Evolutionary conservation across 2,797 vertebrate genomes (phyloP), one percentile per base, ranked within the genome.

Genomic region (Muscicapa striata): DNA sequence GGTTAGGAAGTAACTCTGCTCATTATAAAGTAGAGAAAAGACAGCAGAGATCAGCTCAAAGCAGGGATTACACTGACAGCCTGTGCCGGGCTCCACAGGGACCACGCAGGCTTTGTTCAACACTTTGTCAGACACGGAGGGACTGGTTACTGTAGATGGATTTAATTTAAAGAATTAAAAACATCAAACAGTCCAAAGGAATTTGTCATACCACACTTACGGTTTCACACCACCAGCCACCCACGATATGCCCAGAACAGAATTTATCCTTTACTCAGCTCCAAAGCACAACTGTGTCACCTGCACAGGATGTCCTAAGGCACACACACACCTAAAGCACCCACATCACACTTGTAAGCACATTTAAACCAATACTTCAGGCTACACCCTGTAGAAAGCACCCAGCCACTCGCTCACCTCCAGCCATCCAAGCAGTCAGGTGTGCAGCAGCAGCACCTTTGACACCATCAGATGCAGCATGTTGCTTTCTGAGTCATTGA

Each of bases 81-180:
- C 83, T 30, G 81, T 13, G 9, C 69, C 6, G 26, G 68, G 93
- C 79, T 85, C 92, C 40, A 13, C 34, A 10, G 81, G 80, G 89
- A 81, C 61, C 2, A 2, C 0, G 22, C 48, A 66, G 90, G 54
- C 90, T 40, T 89, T 72, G 89, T 90, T 96, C 90, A 91, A 36
- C 27, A 45, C 64, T 78, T 85, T 93, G 87, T 93, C 83, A 93
- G 69, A 96, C 36, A 68, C 1, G 29, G 55, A 76, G 52, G 30
- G 82, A 70, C 40, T 29, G 59, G 38, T 58, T 80, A 74, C 59
- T 84, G 84, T 80, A 59, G 52, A 87, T 54, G 29, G 76, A 79
- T 92, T 96, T 81, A 87, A 81, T 21, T 68, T 70, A 87, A 87
- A 90, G 79, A 85, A 96, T 92, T 95, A 94, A 94, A 95, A 76